Conservation (phyloP, 2,113 vertebrate genomes). For the Lagopus muta region DNA sequence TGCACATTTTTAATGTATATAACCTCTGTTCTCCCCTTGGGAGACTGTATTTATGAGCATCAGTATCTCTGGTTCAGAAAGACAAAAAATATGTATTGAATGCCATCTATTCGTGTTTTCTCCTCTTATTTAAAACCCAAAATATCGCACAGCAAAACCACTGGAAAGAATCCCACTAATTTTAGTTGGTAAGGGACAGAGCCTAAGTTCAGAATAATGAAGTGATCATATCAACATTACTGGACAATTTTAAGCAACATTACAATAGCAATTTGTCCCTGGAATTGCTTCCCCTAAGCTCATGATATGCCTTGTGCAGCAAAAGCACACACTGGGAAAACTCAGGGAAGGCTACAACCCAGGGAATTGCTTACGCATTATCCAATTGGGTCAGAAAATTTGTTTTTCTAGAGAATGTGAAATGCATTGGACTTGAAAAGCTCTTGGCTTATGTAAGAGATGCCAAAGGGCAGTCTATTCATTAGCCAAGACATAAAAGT, state of each 20-base stretch:
- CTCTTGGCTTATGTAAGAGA: conserved; percentile 34
- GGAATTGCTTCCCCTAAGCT: not conserved
- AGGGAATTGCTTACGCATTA: not conserved
- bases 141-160: not conserved
- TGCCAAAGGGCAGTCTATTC: conserved; percentile 54
- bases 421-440: conserved; percentile 19
- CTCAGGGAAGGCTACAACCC: not conserved
- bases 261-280: not conserved
- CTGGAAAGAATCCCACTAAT: not conserved
- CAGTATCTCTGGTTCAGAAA: not conserved
- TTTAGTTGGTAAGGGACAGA: not conserved
- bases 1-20: conserved; percentile 1
- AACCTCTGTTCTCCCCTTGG: not conserved
- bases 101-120: not conserved
- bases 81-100: not conserved
- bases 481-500: conserved; percentile 52
- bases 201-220: not conserved
- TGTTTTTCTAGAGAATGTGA: conserved; percentile 41
- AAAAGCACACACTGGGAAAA: conserved; percentile 32
- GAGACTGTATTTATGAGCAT: not conserved
- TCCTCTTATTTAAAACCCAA: not conserved
- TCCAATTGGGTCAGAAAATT: not conserved
- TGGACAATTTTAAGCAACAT: not conserved
- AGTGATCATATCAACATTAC: not conserved
- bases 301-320: not conserved